These are phyloP conservation scores for Mus minutoides DNA, from an alignment of 2,797 vertebrate species.

Conservation along the genomic window DNA sequence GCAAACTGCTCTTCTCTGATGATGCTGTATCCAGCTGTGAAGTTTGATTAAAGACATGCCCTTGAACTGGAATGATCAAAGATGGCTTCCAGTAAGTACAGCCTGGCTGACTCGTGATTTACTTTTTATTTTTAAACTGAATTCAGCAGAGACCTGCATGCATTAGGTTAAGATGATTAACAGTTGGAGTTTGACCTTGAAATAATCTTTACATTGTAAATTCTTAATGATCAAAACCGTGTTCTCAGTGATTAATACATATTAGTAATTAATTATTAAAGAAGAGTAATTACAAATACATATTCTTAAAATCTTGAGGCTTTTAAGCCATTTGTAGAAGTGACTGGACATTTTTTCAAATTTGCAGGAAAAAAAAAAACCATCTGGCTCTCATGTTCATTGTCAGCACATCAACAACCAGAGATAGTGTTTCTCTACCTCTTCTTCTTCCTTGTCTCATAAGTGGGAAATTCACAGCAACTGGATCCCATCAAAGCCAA, in stretches of 20 bases:
- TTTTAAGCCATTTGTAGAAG: conserved; percentile 80
- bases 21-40: conserved; percentile 53
- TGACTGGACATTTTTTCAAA: conserved; percentile 75
- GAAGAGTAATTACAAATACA: conserved; percentile 77
- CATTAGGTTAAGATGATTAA: conserved; percentile 79
- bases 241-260: conserved; percentile 81
- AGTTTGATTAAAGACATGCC: conserved; percentile 69
- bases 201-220: conserved; percentile 81
- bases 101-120: conserved; percentile 66
- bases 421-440: background rate
- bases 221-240: conserved; percentile 80
- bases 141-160: conserved; percentile 76
- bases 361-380: conserved; percentile 30
- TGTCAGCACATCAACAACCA: background rate
- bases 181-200: conserved; percentile 79
- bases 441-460: background rate
- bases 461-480: background rate
- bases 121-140: conserved; percentile 80
- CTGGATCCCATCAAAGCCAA: conserved; percentile 16
- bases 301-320: conserved; percentile 77
- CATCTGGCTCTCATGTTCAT: conserved; percentile 45
- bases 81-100: conserved; percentile 73
- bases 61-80: conserved; percentile 73
- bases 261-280: conserved; percentile 82
- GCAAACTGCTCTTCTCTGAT: background rate